Conservation (phyloP, 2,113 vertebrate species). For the Clarias gariepinus region DNA sequence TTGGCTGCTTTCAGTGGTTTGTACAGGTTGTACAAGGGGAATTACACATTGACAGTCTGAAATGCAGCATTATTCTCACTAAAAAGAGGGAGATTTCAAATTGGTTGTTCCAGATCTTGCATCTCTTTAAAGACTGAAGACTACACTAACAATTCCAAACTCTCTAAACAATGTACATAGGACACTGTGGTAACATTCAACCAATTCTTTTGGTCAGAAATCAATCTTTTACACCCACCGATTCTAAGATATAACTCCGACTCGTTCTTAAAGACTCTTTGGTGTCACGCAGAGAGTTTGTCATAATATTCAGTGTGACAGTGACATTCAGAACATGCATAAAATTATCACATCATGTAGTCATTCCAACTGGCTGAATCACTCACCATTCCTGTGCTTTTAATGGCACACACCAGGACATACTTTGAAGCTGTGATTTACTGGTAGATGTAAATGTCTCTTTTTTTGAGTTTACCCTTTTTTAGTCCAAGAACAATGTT, state of each 20-base stretch:
- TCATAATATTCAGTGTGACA: slow-evolving; percentile 27
- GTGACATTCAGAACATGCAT: slow-evolving; percentile 34
- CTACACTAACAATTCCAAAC: not conserved
- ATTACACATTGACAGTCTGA: not conserved
- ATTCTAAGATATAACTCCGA: not conserved
- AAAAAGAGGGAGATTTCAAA: not conserved
- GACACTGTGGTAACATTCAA: not conserved
- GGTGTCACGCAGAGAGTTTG: slow-evolving; percentile 15
- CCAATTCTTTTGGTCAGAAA: not conserved
- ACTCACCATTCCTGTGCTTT: slow-evolving; percentile 18
- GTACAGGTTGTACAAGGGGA: not conserved
- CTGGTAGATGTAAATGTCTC: slow-evolving; percentile 1
- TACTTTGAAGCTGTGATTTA: slow-evolving; percentile 25
- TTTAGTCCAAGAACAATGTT: slow-evolving; percentile 13
- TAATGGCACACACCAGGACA: slow-evolving; percentile 33
- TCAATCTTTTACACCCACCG: not conserved
- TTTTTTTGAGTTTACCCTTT: not conserved
- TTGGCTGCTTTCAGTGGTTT: not conserved
- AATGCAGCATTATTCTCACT: not conserved
- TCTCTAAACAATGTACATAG: too few relatives aligned
- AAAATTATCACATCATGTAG: slow-evolving; percentile 22
- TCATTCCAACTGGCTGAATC: not conserved
- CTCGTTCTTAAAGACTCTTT: not conserved
- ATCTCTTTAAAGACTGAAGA: not conserved
- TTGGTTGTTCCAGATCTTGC: not conserved